Evolutionary conservation across 2,888 invertebrate species (phyloP).

Genomic region (Drosophila planitibia): DNA sequence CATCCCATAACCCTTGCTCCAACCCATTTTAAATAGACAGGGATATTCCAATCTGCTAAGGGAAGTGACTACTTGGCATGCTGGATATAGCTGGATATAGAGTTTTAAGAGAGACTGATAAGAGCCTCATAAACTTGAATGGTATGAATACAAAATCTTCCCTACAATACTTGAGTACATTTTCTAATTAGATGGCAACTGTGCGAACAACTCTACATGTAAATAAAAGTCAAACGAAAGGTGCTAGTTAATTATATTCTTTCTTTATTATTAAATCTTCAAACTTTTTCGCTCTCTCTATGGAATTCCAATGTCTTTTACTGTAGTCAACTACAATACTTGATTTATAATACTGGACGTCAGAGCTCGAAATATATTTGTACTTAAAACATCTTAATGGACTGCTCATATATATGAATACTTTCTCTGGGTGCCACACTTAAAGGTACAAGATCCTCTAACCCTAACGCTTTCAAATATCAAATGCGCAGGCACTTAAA

Average conservation of each 20-base stretch:
- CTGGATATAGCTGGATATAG: neutral
- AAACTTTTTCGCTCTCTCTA: neutral
- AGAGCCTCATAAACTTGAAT: neutral
- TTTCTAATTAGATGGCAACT: neutral
- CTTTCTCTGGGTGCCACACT: conserved; percentile 29
- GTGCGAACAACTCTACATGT: too few relatives aligned
- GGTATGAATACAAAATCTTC: neutral
- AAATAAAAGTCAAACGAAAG: neutral
- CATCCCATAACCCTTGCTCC: conserved; percentile 25
- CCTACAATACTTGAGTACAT: neutral
- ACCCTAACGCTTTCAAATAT: conserved; percentile 51
- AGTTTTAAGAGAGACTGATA: neutral
- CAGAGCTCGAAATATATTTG: neutral
- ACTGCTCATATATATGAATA: neutral
- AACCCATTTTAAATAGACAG: conserved; percentile 11
- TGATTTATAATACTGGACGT: conserved; percentile 7
- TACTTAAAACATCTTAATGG: conserved; percentile 10
- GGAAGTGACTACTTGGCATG: neutral
- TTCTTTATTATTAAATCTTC: neutral
- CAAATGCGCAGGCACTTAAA: conserved; percentile 67
- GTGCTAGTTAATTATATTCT: neutral
- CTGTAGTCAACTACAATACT: neutral
- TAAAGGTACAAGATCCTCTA: conserved; percentile 13
- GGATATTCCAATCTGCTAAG: neutral
- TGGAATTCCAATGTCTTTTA: neutral